These are phyloP conservation scores for Cichlasoma orientale DNA, from an alignment of 2,797 vertebrate genomes.

Conservation along the genomic window DNA sequence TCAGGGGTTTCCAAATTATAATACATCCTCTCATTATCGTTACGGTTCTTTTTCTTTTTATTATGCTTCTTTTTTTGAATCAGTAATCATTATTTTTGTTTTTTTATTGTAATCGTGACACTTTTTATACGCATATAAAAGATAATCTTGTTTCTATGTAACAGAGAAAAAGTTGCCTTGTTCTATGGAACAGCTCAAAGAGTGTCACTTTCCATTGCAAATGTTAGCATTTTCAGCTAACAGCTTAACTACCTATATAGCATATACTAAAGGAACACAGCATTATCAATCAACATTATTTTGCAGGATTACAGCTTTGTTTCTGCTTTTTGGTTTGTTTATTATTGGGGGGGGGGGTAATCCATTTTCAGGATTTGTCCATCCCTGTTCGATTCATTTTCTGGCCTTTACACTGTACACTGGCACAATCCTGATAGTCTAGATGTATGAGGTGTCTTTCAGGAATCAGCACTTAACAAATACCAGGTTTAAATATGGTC, in stretches of 20 bases:
- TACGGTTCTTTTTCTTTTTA: not conserved
- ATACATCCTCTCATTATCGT: not conserved
- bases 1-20: not conserved
- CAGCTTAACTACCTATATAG: too few species aligned
- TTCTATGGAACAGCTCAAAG: too few species aligned
- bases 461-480: too few species aligned
- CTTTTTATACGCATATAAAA: not conserved
- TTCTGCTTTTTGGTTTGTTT: not conserved
- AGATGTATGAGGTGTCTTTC: too few species aligned
- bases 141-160: not conserved
- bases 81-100: not conserved
- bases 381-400: conserved; percentile 91
- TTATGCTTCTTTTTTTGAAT: not conserved
- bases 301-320: too few species aligned
- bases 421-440: fast-evolving
- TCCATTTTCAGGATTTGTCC: conserved; percentile 71
- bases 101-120: not conserved
- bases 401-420: conserved; percentile 89
- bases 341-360: too few species aligned
- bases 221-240: too few species aligned
- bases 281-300: too few species aligned
- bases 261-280: too few species aligned
- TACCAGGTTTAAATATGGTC: not conserved
- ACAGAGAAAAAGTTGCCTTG: not conserved
- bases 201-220: too few species aligned